Conservation (phyloP, 2,113 vertebrate species). For the Excalfactoria chinensis region DNA sequence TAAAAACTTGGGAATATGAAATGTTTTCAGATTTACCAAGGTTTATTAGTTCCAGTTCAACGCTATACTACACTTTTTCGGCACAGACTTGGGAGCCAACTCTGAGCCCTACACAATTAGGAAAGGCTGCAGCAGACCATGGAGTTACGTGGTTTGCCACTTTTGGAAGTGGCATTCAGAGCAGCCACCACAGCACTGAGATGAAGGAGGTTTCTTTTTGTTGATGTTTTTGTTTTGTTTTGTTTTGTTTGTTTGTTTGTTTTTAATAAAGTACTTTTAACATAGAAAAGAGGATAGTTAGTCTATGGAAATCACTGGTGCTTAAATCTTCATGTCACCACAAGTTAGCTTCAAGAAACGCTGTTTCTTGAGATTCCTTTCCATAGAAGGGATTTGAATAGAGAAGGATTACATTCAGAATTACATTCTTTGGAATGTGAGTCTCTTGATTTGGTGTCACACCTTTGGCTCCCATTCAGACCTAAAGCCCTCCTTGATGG, state of each 20-base stretch:
- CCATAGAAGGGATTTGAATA: background rate
- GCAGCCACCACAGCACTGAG: rapidly evolving
- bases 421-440: background rate
- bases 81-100: background rate
- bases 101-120: background rate
- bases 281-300: background rate
- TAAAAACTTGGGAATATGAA: background rate
- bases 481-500: background rate
- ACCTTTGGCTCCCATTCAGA: rapidly evolving
- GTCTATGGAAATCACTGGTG: background rate
- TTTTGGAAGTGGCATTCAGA: background rate
- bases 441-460: background rate
- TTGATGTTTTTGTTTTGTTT: background rate
- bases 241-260: background rate
- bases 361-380: background rate
- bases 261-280: background rate
- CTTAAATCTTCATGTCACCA: background rate
- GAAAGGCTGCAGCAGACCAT: background rate
- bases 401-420: background rate
- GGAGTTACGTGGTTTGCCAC: background rate
- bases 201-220: background rate
- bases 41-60: background rate
- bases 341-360: background rate
- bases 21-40: background rate
- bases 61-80: background rate